These are phyloP conservation scores for Manacus vitellinus DNA, from an alignment of 2,113 vertebrate genomes.

Conservation along the genomic window DNA sequence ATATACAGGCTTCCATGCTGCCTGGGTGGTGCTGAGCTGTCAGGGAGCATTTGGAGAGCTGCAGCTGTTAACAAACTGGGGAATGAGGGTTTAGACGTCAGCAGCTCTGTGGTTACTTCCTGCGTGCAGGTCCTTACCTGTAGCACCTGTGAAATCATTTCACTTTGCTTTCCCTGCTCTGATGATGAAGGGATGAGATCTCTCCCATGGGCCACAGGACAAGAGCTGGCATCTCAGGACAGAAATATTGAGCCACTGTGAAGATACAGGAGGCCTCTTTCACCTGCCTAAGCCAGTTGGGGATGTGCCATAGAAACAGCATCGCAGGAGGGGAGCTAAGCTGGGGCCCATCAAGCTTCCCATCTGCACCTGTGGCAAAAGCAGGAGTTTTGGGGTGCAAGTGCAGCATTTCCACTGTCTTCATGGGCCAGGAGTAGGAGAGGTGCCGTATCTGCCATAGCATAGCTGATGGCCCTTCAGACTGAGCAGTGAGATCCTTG, in stretches of 20 bases:
- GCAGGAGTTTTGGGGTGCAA: neutral
- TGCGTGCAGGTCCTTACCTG: slow-evolving; percentile 49
- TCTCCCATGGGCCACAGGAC: neutral
- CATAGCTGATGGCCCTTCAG: neutral
- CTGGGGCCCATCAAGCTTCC: neutral
- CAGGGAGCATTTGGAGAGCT: neutral
- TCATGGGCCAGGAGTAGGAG: neutral
- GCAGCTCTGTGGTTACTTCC: slow-evolving; percentile 40
- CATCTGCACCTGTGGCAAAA: neutral
- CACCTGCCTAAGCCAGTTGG: neutral
- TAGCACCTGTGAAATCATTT: slow-evolving; percentile 28
- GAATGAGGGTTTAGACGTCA: neutral
- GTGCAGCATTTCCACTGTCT: neutral
- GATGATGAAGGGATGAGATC: neutral
- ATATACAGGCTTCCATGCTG: slow-evolving; percentile 1
- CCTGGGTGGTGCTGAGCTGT: neutral
- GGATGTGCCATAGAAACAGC: neutral
- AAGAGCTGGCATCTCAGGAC: neutral
- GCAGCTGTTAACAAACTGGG: neutral
- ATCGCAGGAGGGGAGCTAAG: neutral
- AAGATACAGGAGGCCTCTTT: neutral
- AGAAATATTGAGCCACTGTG: neutral
- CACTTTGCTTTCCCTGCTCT: slow-evolving; percentile 7
- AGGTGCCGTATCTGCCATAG: neutral
- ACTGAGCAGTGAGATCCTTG: neutral